Evolutionary conservation across 2,888 invertebrate genomes (phyloP), one percentile per base, ranked within the genome.

Genomic region (Calameuta filiformis): DNA sequence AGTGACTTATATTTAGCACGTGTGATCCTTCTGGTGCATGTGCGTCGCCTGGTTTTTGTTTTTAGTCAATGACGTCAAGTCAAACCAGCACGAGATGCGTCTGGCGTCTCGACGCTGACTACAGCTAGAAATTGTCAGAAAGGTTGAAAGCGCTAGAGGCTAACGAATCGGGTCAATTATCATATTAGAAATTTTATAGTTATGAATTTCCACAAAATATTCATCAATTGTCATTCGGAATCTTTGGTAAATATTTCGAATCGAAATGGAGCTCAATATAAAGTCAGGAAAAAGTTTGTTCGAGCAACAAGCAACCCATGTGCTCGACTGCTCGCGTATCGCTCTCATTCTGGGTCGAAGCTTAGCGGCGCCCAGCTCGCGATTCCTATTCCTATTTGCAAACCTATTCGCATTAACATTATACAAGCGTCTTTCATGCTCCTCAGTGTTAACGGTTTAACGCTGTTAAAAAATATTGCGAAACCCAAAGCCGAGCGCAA

Each of bases 401-500:
- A 56, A 23, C 9, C 56, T 9, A 56, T 56, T 56, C 23, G 23
- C 23, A 23, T 56, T 56, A 9, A 23, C 23, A 56, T 23, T 23
- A 9, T 56, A 23, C 56, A 23, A 56, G 23, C 23, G 56, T 56
- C 23, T 23, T 9, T 23, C 23, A 2, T 23, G 56, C 23, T 23
- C 6, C 1, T 9, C 2, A 2, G 56, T 9, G 56, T 56, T 6
- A 23, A 23, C 9, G 23, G 23, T 56, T 56, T 56, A 23, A 23
- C 56, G 23, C 23, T 23, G 23, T 15, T 56, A 15, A 56, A 33
- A 71, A 23, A 34, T 71, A 2, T 23, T 71, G 31, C 77, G 76
- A 79, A 81, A 79, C 76, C 73, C 56, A 23, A 23, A 56, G 56
- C 23, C 9, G 23, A 56, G 23, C 40, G 40, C 74, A 6, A 4